Conservation (phyloP, 2,113 vertebrate genomes). For the Tragulus kanchil region DNA sequence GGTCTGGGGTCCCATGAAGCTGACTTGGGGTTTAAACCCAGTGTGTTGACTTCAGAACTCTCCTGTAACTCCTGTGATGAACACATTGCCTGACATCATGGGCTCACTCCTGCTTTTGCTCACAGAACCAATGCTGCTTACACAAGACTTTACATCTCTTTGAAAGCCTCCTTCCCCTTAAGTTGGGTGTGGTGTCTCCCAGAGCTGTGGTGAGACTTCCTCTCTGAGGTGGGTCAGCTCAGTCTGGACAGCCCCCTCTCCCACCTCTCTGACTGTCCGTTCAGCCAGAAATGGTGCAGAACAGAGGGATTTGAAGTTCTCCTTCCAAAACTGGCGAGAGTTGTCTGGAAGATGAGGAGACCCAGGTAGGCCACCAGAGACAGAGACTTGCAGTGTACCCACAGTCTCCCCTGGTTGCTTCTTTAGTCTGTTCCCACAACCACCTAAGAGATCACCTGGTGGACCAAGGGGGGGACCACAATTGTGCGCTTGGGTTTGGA, state of each 20-base stretch:
- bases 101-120: accelerated
- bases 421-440: constrained; percentile 46
- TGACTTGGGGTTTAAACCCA: background rate
- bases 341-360: accelerated
- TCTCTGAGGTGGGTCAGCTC: accelerated
- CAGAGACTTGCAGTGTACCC: background rate
- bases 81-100: accelerated
- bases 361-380: background rate
- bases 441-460: constrained; percentile 93
- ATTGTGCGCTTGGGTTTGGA: constrained; percentile 90
- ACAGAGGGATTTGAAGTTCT: accelerated
- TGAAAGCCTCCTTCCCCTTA: accelerated
- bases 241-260: background rate
- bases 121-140: no score
- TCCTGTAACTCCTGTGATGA: accelerated
- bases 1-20: no score
- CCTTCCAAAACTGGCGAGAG: accelerated
- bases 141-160: background rate
- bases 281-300: background rate
- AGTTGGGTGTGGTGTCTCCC: background rate
- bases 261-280: background rate
- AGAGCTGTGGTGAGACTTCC: background rate
- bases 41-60: background rate
- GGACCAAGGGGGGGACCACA: constrained; percentile 92
- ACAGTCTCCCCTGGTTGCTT: accelerated